Conservation (phyloP, 2,888 invertebrate genomes). For the Platypus cylindrus region DNA sequence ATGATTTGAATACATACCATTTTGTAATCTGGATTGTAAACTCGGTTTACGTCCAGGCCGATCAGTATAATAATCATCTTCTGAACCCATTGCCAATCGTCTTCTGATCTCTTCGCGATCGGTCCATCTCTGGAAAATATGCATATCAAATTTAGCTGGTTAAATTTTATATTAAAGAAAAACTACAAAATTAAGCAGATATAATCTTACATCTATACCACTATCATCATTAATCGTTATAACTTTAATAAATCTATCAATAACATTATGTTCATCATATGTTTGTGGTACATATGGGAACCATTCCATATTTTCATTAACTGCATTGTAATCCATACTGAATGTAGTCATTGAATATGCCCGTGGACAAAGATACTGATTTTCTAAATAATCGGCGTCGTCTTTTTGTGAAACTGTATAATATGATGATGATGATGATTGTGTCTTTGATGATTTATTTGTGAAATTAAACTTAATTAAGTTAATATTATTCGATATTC, state of each 20-base stretch:
- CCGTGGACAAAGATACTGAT: constrained; percentile 43
- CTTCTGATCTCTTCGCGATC: constrained; percentile 86
- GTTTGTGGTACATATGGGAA: constrained; percentile 33
- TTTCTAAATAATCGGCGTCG: constrained; percentile 29
- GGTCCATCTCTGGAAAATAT: constrained; percentile 62
- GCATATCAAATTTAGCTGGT: background rate
- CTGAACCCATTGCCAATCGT: constrained; percentile 74
- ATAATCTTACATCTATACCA: constrained; percentile 22
- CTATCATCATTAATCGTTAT: constrained; percentile 39
- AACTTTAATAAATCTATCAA: constrained; percentile 44
- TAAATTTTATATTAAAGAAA: constrained; percentile 3
- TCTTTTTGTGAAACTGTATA: constrained; percentile 28
- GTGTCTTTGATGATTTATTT: constrained; percentile 29
- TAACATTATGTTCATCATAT: constrained; percentile 41
- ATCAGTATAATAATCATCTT: constrained; percentile 58
- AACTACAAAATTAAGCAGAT: constrained; percentile 5
- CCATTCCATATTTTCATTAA: constrained; percentile 37
- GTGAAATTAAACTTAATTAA: constrained; percentile 29
- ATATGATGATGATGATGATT: no score
- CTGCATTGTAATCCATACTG: constrained; percentile 43
- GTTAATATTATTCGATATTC: constrained; percentile 29
- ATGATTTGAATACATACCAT: constrained; percentile 42
- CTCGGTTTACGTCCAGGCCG: constrained; percentile 73
- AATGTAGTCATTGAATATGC: constrained; percentile 37
- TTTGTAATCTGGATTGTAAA: constrained; percentile 75